Evolutionary conservation across 92 coral and sea anemone species (phyloP).

Genomic region (Montipora capitata): DNA sequence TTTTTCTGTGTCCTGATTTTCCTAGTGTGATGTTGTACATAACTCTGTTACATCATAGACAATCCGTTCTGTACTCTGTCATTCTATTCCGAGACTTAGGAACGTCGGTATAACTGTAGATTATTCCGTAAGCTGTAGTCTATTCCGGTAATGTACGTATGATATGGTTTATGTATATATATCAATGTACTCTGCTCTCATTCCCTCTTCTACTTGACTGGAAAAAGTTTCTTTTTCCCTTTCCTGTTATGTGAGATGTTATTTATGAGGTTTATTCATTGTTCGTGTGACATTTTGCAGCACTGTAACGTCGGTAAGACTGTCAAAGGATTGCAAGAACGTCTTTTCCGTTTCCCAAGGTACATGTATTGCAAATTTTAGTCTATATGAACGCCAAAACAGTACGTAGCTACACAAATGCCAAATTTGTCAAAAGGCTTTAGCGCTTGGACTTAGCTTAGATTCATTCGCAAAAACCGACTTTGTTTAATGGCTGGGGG

Average conservation of each 20-base stretch:
- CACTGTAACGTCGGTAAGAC: slow-evolving; percentile 94
- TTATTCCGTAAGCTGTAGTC: too few relatives aligned
- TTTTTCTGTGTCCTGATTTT: too few relatives aligned
- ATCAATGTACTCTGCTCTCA: background rate
- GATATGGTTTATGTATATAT: too few relatives aligned
- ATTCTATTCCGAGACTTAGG: too few relatives aligned
- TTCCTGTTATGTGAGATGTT: background rate
- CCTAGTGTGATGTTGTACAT: too few relatives aligned
- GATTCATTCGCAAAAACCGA: background rate
- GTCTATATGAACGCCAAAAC: background rate
- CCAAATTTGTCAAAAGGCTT: background rate
- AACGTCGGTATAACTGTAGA: too few relatives aligned
- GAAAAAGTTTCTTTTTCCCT: background rate
- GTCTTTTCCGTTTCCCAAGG: slow-evolving; percentile 99
- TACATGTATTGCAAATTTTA: background rate
- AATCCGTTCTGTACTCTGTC: too few relatives aligned
- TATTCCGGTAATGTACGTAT: too few relatives aligned
- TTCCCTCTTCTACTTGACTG: background rate
- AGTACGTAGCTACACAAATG: background rate
- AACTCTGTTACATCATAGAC: background rate
- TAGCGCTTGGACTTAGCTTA: background rate
- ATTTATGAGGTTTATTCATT: background rate
- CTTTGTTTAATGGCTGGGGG: too few relatives aligned
- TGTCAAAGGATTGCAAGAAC: slow-evolving; percentile 92
- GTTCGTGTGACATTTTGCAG: slow-evolving; percentile 32